These are phyloP conservation scores for Lasius fuliginosus DNA, from an alignment of 2,888 invertebrate species.

Conservation along the genomic window DNA sequence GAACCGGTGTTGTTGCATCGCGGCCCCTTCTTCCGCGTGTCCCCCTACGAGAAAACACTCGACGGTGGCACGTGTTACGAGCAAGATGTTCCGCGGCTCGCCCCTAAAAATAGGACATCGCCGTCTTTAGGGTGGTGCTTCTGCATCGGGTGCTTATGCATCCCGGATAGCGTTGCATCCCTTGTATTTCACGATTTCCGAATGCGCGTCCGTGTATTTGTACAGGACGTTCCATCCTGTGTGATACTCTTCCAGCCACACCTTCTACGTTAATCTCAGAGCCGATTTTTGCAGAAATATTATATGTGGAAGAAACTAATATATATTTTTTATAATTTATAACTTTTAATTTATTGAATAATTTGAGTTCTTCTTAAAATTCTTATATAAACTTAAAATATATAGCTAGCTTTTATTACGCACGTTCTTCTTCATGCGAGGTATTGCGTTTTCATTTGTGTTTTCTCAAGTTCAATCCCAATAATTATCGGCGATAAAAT, in stretches of 20 bases:
- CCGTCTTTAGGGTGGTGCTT: conserved; percentile 36
- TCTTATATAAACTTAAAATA: neutral
- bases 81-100: conserved; percentile 70
- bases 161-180: conserved; percentile 27
- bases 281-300: neutral
- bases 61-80: conserved; percentile 71
- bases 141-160: conserved; percentile 49
- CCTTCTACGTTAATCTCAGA: neutral
- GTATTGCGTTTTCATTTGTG: neutral
- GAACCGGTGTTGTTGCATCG: conserved; percentile 35
- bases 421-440: neutral
- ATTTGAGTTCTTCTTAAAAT: neutral
- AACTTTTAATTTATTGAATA: neutral
- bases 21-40: conserved; percentile 28
- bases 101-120: conserved; percentile 69
- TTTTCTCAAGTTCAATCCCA: neutral
- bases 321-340: neutral
- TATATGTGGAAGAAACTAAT: neutral
- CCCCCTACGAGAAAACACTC: conserved; percentile 62
- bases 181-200: conserved; percentile 22
- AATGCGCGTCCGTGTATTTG: neutral
- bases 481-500: neutral
- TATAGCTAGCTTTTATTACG: neutral
- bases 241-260: neutral
- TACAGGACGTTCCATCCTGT: neutral